A percentile compares a stretch with the other conserved stretches of the same genome.
These are phyloP conservation scores for Coelinius sp. DNA, from an alignment of 2,888 invertebrate species.

Conservation along the genomic window DNA sequence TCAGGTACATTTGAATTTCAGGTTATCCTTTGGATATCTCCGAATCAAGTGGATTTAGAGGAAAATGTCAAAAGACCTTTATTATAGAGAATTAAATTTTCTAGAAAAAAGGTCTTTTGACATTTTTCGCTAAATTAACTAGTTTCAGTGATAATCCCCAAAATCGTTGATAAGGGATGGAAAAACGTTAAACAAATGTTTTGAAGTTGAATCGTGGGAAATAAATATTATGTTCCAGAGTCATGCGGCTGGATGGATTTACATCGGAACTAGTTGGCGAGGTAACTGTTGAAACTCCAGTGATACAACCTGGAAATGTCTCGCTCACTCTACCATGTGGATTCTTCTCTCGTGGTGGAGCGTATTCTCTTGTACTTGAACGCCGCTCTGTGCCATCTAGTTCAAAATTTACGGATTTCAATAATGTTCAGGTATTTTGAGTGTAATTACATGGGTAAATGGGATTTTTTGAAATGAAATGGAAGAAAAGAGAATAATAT, in stretches of 20 bases:
- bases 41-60: too few relatives aligned
- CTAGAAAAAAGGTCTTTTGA: too few relatives aligned
- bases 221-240: conserved; percentile 56
- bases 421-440: conserved; percentile 56
- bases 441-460: conserved; percentile 49
- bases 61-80: too few relatives aligned
- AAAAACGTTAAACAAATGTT: not conserved
- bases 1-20: conserved; percentile 57
- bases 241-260: conserved; percentile 72
- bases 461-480: not conserved
- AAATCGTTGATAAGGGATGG: too few relatives aligned
- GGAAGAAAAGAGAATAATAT: not conserved
- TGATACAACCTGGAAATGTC: conserved; percentile 57
- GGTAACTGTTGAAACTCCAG: conserved; percentile 56
- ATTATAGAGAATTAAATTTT: too few relatives aligned
- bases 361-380: conserved; percentile 74
- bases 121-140: too few relatives aligned
- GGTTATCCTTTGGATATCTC: too few relatives aligned
- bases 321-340: conserved; percentile 78
- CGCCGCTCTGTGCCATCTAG: conserved; percentile 58
- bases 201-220: not conserved
- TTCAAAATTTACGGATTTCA: conserved; percentile 53
- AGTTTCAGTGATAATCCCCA: too few relatives aligned
- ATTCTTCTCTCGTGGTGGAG: conserved; percentile 81
- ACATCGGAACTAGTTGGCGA: conserved; percentile 66